Conservation (phyloP, 1,140 invertebrate species). For the Bombus confusus region DNA sequence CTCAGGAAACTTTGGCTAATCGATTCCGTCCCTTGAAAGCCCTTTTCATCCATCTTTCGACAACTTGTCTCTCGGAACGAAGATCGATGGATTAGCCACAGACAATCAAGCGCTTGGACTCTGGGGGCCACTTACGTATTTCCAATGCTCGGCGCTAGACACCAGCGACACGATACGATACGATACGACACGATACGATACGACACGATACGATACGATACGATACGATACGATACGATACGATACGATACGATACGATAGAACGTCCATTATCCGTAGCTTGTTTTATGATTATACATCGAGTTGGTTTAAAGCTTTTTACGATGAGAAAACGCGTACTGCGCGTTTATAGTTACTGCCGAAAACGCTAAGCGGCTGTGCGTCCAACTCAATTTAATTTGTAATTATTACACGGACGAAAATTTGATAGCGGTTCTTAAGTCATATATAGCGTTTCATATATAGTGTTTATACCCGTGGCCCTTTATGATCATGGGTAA, state of each 20-base stretch:
- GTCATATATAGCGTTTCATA: too few relatives aligned
- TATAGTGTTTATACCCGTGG: too few relatives aligned
- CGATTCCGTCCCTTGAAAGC: not conserved
- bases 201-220: too few relatives aligned
- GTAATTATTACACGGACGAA: too few relatives aligned
- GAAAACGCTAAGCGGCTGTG: too few relatives aligned
- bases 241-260: not conserved
- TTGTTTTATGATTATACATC: not conserved
- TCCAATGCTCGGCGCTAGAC: not conserved
- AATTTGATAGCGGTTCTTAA: too few relatives aligned
- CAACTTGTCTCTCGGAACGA: not conserved
- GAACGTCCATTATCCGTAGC: not conserved
- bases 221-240: too few relatives aligned
- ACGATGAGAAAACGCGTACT: too few relatives aligned
- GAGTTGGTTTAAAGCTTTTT: not conserved
- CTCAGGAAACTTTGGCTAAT: not conserved
- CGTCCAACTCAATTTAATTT: too few relatives aligned
- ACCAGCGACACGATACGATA: not conserved
- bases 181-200: too few relatives aligned
- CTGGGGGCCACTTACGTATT: not conserved
- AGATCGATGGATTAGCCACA: not conserved
- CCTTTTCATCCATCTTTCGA: not conserved
- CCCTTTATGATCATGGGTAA: too few relatives aligned
- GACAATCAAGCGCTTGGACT: not conserved
- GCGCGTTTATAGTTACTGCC: too few relatives aligned